These are phyloP conservation scores for Corythornis vintsioides DNA, from an alignment of 2,113 vertebrate species.

Conservation along the genomic window DNA sequence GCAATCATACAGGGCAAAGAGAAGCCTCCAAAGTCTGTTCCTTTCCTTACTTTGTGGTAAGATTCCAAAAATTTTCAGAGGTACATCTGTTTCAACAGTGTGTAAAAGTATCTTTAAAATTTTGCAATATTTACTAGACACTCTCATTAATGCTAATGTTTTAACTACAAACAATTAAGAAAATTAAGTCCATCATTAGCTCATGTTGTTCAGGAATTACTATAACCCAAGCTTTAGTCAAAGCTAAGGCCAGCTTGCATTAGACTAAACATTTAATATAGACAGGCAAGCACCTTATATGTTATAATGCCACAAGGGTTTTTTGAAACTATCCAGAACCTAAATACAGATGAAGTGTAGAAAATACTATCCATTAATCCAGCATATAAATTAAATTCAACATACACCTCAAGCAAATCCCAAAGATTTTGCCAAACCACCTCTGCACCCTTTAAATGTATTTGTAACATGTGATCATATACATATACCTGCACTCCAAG, in stretches of 20 bases:
- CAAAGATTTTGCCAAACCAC: background rate
- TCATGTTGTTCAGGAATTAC: background rate
- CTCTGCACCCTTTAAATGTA: background rate
- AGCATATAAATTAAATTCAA: background rate
- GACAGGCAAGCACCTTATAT: background rate
- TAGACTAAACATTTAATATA: background rate
- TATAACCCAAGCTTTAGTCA: background rate
- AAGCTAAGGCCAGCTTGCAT: background rate
- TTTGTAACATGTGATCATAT: background rate
- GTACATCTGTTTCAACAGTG: conserved; percentile 78
- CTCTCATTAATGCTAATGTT: background rate
- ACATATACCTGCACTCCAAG: conserved; percentile 81
- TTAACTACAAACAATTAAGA: background rate
- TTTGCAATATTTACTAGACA: background rate
- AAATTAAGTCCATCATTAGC: background rate
- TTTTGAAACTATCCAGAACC: background rate
- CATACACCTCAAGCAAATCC: background rate
- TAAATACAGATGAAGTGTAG: background rate
- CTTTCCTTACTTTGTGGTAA: conserved; percentile 79
- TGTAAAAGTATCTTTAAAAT: conserved; percentile 11
- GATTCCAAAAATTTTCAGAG: conserved; percentile 88
- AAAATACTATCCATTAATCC: background rate
- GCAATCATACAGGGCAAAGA: conserved; percentile 84
- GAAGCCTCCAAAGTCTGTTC: conserved; percentile 81
- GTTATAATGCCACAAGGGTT: background rate